A percentile compares a stretch with the other conserved stretches of the same genome.
Conservation (phyloP, 1,140 invertebrate genomes). For the Pristionchus pacificus region DNA sequence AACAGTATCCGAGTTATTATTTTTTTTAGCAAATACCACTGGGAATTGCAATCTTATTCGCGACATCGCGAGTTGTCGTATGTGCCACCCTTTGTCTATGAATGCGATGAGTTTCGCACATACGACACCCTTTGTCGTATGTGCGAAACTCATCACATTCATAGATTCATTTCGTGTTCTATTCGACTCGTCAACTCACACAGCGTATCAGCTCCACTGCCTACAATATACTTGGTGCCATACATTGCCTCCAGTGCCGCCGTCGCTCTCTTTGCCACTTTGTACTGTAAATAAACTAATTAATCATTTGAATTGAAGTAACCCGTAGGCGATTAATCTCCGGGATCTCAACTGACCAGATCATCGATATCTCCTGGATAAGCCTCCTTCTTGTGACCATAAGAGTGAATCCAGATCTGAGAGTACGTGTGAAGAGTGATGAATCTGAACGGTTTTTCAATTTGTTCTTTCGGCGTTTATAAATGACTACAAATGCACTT, state of each 20-base stretch:
- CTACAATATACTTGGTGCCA: conserved; percentile 55
- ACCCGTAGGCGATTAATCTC: background rate
- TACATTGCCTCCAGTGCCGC: conserved; percentile 47
- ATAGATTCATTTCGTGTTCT: too few species aligned
- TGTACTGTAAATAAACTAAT: conserved; percentile 42
- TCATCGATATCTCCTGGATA: conserved; percentile 57
- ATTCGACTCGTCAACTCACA: conserved; percentile 32
- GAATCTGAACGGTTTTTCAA: too few species aligned
- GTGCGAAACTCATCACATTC: too few species aligned
- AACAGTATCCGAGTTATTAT: background rate
- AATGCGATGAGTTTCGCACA: too few species aligned
- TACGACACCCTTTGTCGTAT: too few species aligned
- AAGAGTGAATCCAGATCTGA: conserved; percentile 58
- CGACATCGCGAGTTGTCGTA: too few species aligned
- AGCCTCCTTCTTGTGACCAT: conserved; percentile 52
- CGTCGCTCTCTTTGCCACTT: conserved; percentile 52
- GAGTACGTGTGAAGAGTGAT: conserved; percentile 57
- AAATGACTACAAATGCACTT: too few species aligned
- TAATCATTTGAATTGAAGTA: background rate
- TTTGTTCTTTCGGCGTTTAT: too few species aligned
- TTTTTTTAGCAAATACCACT: conserved; percentile 9
- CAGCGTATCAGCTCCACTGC: conserved; percentile 50
- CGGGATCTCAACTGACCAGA: conserved; percentile 34
- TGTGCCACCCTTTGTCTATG: too few species aligned
- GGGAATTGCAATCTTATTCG: conserved; percentile 5